Base-by-base conservation (phyloP, 2,888 invertebrate genomes). In the Heliconius sara region DNA sequence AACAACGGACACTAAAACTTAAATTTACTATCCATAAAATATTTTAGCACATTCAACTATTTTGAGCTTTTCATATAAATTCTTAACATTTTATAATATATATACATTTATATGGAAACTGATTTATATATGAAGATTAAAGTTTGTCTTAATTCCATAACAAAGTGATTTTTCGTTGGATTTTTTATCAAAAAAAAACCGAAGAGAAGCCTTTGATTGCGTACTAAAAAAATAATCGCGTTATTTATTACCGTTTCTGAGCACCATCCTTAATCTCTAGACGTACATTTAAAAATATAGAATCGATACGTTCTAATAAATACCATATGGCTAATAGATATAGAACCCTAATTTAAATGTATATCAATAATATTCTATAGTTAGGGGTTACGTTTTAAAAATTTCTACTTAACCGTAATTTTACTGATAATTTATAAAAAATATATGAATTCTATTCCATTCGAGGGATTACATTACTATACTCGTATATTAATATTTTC, bases 191-290 rank as follows among this genome's bases (percentile, higher is more conserved):
- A 91, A 91, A 89, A 89, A 87, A 86, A 39, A 39, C 39, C 88
- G 89, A 84, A 84, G 83, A 83, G 84, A 88, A 89, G 88, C 88
- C 88, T 89, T 73, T 86, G 90, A 88, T 90, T 89, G 88, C 89
- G 91, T 91, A 91, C 89, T 86, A 52, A 91, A 93, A 90, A 92
- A 93, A 93, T 93, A 94, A 95, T 95, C 94, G 88, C 87, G 91
- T 94, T 95, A 95, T 95, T 95, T 95, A 95, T 95, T 93, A 87
- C 93, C 87, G 86, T 84, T 87, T 89, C 88, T 87, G 89, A 87
- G 89, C 89, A 88, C 89, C 91, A 91, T 90, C 87, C 94, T 91
- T 94, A 95, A 95, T 95, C 95, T 93, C 85, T 89, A 88, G 90
- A 91, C 91, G 92, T 91, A 91, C 91, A 91, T 92, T 82, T 80